Conservation (phyloP, 2,113 vertebrate species). For the Melanostigma gelatinosum region DNA sequence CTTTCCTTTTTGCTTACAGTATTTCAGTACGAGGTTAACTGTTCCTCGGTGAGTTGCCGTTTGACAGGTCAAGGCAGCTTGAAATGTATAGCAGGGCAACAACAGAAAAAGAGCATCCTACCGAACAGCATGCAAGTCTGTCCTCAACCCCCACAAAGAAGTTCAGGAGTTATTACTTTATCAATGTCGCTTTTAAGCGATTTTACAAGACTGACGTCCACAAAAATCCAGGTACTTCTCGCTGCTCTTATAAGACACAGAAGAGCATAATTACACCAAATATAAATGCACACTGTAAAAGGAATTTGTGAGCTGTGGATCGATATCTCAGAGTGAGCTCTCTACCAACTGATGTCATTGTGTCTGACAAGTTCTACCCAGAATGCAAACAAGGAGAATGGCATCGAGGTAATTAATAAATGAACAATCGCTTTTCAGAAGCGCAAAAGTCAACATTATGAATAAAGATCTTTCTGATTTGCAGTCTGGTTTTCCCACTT, state of each 20-base stretch:
- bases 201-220: neutral
- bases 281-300: neutral
- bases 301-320: neutral
- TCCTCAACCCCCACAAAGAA: neutral
- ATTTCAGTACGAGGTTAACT: conserved; percentile 18
- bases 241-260: neutral
- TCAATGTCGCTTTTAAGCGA: neutral
- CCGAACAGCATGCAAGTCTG: neutral
- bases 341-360: neutral
- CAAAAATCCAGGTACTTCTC: neutral
- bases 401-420: neutral
- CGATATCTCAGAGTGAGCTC: neutral
- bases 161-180: neutral
- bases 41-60: conserved; percentile 8
- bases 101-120: neutral
- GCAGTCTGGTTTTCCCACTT: neutral
- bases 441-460: conserved; percentile 2
- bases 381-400: conserved; percentile 33
- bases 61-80: conserved; percentile 12
- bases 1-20: conserved; percentile 28
- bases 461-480: conserved; percentile 11
- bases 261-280: neutral
- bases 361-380: conserved; percentile 21
- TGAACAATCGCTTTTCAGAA: neutral
- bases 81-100: neutral